These are phyloP conservation scores for Mormyrus proboscirostris DNA, from an alignment of 2,797 vertebrate species.

Conservation along the genomic window DNA sequence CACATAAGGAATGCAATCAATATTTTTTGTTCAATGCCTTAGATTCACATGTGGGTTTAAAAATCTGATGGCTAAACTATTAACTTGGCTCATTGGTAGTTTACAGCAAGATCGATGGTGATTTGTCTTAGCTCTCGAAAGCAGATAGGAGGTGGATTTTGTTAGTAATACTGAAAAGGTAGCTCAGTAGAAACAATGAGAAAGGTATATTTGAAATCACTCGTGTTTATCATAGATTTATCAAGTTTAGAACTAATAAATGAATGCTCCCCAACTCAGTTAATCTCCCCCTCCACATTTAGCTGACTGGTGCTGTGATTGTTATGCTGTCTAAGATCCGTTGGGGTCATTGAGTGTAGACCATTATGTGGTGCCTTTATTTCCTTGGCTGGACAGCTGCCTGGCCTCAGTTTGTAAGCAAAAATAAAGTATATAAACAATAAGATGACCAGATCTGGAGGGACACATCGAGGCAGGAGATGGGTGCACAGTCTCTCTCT, in stretches of 20 bases:
- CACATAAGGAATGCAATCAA: neutral
- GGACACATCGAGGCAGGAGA: neutral
- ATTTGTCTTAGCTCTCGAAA: neutral
- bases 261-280: conserved; percentile 21
- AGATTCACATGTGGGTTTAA: neutral
- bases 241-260: conserved; percentile 26
- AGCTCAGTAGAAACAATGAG: conserved; percentile 23
- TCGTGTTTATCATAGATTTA: conserved; percentile 25
- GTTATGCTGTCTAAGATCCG: neutral
- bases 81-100: neutral
- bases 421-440: neutral
- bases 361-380: neutral
- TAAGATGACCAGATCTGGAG: neutral
- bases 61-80: neutral
- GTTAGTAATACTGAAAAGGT: neutral
- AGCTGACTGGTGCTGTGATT: conserved; percentile 13
- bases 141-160: neutral
- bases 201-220: conserved; percentile 27
- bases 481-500: neutral
- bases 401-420: neutral
- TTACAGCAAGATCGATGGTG: neutral
- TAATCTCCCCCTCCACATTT: conserved; percentile 15
- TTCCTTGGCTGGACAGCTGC: neutral
- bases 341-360: neutral
- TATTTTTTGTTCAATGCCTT: neutral